phyloP scores from a whole-genome alignment of 2,113 vertebrate genomes.

The Procapra przewalskii region DNA sequence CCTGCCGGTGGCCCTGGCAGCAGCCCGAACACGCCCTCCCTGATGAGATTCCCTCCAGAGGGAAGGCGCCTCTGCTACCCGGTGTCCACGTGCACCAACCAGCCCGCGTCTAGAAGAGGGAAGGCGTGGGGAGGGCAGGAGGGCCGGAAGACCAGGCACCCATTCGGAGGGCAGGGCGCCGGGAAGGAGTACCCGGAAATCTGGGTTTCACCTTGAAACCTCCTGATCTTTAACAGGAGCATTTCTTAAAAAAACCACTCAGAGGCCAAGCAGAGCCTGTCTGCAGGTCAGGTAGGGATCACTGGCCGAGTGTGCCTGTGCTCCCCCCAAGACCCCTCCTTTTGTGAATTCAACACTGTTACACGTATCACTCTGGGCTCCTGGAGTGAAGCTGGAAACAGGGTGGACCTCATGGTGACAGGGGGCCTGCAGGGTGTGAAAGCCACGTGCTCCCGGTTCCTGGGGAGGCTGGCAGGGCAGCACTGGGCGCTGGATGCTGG shows the following conservation, averaged over 20 bases:
- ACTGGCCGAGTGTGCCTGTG: background rate
- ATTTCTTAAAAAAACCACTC: background rate
- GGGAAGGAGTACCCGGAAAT: background rate
- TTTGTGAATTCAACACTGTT: background rate
- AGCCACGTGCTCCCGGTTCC: fast-evolving
- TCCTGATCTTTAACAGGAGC: background rate
- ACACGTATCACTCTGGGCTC: background rate
- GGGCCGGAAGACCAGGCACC: background rate
- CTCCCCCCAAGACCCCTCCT: background rate
- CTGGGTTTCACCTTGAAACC: background rate
- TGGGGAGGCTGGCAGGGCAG: background rate
- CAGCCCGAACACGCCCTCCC: background rate
- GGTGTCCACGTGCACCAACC: background rate
- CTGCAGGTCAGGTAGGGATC: background rate
- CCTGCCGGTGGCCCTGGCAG: background rate
- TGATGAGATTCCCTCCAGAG: background rate
- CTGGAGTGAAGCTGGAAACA: background rate
- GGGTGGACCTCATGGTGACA: background rate
- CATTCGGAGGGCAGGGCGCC: background rate
- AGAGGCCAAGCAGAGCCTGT: background rate
- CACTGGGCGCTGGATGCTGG: fast-evolving
- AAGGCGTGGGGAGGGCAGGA: background rate
- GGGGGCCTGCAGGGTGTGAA: background rate
- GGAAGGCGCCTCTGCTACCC: background rate
- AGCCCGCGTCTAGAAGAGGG: background rate